These are phyloP conservation scores for Epinotia brunnichana DNA, from an alignment of 2,888 invertebrate species.

Conservation along the genomic window DNA sequence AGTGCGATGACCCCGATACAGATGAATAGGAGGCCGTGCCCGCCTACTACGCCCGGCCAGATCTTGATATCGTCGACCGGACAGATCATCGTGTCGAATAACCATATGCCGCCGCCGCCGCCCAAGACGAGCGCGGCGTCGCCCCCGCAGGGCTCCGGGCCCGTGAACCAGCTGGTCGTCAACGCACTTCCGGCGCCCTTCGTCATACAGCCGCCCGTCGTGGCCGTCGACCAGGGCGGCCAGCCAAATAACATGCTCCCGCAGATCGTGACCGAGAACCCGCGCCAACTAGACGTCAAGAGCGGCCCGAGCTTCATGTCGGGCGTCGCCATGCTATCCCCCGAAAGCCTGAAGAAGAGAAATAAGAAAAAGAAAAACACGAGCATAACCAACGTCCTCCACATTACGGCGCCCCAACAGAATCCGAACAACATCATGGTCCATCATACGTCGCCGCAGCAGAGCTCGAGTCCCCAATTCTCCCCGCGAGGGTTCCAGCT, in stretches of 20 bases:
- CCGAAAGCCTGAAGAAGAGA: constrained; percentile 87
- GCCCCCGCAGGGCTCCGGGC: constrained; percentile 85
- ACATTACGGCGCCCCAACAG: constrained; percentile 87
- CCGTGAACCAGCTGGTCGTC: constrained; percentile 90
- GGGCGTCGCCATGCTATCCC: constrained; percentile 84
- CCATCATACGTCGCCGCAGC: constrained; percentile 77
- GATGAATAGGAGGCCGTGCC: constrained; percentile 57
- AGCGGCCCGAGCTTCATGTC: constrained; percentile 70
- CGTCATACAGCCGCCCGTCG: constrained; percentile 90
- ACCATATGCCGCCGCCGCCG: constrained; percentile 87
- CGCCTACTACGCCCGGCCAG: constrained; percentile 83
- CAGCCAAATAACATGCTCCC: constrained; percentile 88
- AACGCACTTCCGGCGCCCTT: constrained; percentile 91
- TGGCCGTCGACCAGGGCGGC: constrained; percentile 88
- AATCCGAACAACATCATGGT: constrained; percentile 86
- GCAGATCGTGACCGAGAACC: constrained; percentile 85
- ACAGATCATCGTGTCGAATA: constrained; percentile 88
- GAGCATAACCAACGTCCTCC: constrained; percentile 88
- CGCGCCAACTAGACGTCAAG: constrained; percentile 84
- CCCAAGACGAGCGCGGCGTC: constrained; percentile 84
- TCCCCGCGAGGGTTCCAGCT: constrained; percentile 90
- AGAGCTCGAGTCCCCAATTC: constrained; percentile 81
- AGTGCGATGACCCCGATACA: constrained; percentile 76
- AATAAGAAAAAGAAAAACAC: constrained; percentile 90
- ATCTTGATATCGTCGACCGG: constrained; percentile 90